Evolutionary conservation across 2,113 vertebrate genomes (phyloP), one percentile per base, ranked within the genome.

Genomic region (Puntigrus tetrazona): DNA sequence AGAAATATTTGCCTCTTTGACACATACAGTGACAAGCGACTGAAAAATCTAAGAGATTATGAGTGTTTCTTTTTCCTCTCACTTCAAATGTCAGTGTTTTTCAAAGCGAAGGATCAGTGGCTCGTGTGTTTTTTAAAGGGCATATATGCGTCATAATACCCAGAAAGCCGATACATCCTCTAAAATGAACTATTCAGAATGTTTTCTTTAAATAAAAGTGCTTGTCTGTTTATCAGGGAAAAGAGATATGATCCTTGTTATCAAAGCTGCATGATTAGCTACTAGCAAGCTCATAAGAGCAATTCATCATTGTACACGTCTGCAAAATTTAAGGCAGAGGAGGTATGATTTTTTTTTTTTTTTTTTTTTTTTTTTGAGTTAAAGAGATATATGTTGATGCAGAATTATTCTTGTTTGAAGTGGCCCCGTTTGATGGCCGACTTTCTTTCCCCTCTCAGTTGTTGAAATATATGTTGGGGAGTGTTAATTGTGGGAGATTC

Each of bases 81-180:
- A 92, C 82, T 88, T 88, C 90, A 94, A 93, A 94, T 94, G 93
- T 92, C 92, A 94, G 89, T 91, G 92, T 90, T 88, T 93, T 93
- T 92, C 91, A 90, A 89, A 86, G 91, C 89, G 89, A 89, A 90
- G 89, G 91, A 91, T 94, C 92, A 93, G 88, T 92, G 88, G 92
- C 92, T 91, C 90, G 91, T 92, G 88, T 92, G 92, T 90, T 91
- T 90, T 92, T 93, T 91, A 92, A 91, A 90, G 91, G 91, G 90
- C 91, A 94, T 91, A 93, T 92, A 92, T 92, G 91, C 91, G 93
- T 94, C 5, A 80, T 80, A 59, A 74, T 69, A 76, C 50, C 55
- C 38, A 80, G 45, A 31, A 61, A 75, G 61, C 50, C 0, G 59
- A 70, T 69, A 85, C 25, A 72, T n/a, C 27, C 47, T 31, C 41